Evolutionary conservation across 2,113 vertebrate species (phyloP).

Genomic region (Clarias batrachus): DNA sequence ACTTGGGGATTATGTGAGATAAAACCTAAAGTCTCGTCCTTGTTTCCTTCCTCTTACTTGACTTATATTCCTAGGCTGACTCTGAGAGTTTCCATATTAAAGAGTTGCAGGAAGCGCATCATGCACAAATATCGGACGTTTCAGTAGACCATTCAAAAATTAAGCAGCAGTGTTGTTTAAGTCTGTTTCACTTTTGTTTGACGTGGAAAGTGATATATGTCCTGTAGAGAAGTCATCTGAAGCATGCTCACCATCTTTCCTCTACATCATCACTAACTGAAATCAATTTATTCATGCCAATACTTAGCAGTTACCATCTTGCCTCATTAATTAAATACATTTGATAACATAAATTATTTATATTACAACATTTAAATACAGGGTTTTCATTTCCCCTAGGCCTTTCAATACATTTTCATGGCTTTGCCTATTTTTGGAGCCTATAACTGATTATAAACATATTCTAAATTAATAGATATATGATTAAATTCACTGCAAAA

Average conservation of each 20-base stretch:
- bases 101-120: background rate
- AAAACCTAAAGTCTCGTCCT: background rate
- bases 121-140: background rate
- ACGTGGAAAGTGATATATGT: constrained; percentile 36
- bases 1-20: background rate
- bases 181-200: background rate
- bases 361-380: constrained; percentile 64
- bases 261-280: constrained; percentile 49
- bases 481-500: too few species aligned
- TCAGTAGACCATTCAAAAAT: background rate
- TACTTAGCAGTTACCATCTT: constrained; percentile 64
- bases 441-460: background rate
- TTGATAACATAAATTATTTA: constrained; percentile 66
- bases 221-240: constrained; percentile 33
- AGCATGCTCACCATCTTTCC: constrained; percentile 45
- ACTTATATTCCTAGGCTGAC: background rate
- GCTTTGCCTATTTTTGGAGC: background rate
- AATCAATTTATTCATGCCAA: constrained; percentile 61
- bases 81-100: background rate
- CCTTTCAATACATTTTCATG: background rate
- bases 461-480: background rate
- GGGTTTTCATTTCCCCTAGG: constrained; percentile 62
- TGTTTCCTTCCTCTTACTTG: background rate
- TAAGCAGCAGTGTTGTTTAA: background rate
- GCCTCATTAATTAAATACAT: constrained; percentile 74